Conservation (phyloP, 2,797 vertebrate species). For the Oryzias dopingdopingensis region DNA sequence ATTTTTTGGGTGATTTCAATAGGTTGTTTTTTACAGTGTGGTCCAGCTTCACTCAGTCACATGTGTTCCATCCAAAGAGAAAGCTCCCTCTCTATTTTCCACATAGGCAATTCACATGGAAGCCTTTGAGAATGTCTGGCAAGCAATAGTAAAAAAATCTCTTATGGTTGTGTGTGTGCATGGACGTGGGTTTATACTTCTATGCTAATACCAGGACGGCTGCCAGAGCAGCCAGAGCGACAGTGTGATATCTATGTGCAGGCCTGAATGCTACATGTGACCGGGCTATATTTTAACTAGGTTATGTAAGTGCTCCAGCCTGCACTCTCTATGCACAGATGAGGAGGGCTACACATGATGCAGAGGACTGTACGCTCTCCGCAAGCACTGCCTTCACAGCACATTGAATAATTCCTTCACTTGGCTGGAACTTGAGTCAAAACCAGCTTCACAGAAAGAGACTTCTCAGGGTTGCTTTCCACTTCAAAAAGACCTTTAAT, state of each 20-base stretch:
- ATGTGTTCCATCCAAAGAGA: slow-evolving; percentile 63
- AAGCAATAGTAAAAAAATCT: slow-evolving; percentile 67
- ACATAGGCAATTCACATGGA: slow-evolving; percentile 71
- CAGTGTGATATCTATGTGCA: slow-evolving; percentile 76
- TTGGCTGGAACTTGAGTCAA: slow-evolving; percentile 33
- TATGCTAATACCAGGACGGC: slow-evolving; percentile 67
- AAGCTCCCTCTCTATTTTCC: slow-evolving; percentile 64
- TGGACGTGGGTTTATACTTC: slow-evolving; percentile 39
- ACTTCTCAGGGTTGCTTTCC: slow-evolving; percentile 22
- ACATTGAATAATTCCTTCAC: slow-evolving; percentile 68
- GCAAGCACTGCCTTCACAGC: slow-evolving; percentile 52
- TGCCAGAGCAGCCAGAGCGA: slow-evolving; percentile 74
- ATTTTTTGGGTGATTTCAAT: too few relatives aligned
- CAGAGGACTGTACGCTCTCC: slow-evolving; percentile 66
- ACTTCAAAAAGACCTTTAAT: slow-evolving; percentile 26
- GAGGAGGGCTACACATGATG: slow-evolving; percentile 74
- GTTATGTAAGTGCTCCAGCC: slow-evolving; percentile 81
- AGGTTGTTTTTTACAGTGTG: too few relatives aligned
- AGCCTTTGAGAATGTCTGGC: slow-evolving; percentile 68
- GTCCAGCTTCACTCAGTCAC: slow-evolving; percentile 69
- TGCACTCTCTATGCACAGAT: slow-evolving; percentile 69
- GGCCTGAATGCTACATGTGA: slow-evolving; percentile 82
- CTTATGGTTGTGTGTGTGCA: slow-evolving; percentile 42
- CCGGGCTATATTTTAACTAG: slow-evolving; percentile 80
- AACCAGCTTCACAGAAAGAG: slow-evolving; percentile 24